Evolutionary conservation across 2,797 vertebrate species (phyloP).

Genomic region (Lophotriccus pileatus): DNA sequence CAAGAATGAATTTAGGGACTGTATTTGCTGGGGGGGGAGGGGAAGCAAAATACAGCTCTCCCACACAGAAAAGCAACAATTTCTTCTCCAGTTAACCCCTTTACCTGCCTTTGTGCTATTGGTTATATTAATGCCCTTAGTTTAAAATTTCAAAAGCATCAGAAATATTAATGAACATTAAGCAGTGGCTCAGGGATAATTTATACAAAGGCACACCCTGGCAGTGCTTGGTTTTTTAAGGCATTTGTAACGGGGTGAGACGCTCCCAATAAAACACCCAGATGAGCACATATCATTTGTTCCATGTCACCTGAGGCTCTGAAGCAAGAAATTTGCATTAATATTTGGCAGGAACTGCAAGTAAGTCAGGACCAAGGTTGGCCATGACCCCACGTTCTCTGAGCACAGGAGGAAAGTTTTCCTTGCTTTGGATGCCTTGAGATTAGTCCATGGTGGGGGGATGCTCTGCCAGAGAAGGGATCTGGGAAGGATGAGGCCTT

Average conservation of each 20-base stretch:
- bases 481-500: background rate
- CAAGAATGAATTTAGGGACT: background rate
- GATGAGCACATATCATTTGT: background rate
- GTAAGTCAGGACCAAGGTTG: background rate
- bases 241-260: background rate
- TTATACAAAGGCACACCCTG: background rate
- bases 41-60: background rate
- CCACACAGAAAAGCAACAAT: background rate
- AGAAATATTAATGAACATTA: background rate
- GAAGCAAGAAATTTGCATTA: background rate
- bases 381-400: fast-evolving
- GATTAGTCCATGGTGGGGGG: background rate
- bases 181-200: background rate
- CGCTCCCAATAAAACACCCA: background rate
- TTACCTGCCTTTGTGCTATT: background rate
- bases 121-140: background rate
- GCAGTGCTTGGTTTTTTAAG: background rate
- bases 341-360: background rate
- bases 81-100: background rate
- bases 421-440: background rate
- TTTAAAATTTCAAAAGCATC: background rate
- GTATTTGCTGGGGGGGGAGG: background rate
- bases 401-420: background rate
- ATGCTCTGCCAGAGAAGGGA: background rate
- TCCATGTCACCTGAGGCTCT: background rate